Percentiles rank a stretch among this genome's conserved stretches.
phyloP scores from a whole-genome alignment of 1,140 invertebrate species.

The Chrysomallon squamiferum region DNA sequence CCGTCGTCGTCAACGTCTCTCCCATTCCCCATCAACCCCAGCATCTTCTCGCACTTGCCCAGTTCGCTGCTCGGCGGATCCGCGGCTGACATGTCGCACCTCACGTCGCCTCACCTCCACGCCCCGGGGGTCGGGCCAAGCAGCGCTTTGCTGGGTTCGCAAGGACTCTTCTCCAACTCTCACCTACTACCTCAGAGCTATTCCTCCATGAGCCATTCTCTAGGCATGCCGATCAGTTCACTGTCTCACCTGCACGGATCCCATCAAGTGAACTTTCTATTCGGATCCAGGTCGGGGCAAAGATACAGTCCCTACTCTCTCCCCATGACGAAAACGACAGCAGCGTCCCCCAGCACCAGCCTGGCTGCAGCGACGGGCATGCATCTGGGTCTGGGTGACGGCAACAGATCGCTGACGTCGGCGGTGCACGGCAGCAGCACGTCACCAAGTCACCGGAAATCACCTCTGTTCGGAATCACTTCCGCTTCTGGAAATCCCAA shows the following conservation, averaged over 20 bases:
- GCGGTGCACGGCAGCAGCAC: slow-evolving; percentile 64
- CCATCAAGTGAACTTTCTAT: slow-evolving; percentile 15
- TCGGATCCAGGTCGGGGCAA: slow-evolving; percentile 63
- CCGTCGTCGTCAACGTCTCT: not conserved
- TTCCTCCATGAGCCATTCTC: not conserved
- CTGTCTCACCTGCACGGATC: not conserved
- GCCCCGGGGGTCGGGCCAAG: not conserved
- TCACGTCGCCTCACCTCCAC: not conserved
- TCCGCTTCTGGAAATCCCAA: slow-evolving; percentile 56
- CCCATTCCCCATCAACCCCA: slow-evolving; percentile 1
- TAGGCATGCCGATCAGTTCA: not conserved
- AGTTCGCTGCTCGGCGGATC: not conserved
- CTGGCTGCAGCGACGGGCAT: slow-evolving; percentile 63
- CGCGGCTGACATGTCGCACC: not conserved
- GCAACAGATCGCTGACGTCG: slow-evolving; percentile 66
- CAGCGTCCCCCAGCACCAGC: slow-evolving; percentile 47
- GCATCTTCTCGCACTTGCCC: not conserved
- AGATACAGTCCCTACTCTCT: slow-evolving; percentile 86
- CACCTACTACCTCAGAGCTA: not conserved
- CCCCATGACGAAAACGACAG: slow-evolving; percentile 66
- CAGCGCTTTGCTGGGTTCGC: not conserved
- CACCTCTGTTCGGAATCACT: slow-evolving; percentile 26
- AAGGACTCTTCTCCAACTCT: not conserved
- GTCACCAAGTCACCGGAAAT: slow-evolving; percentile 39
- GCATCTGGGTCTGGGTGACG: slow-evolving; percentile 63